Evolutionary conservation across 37 sponge, comb jelly and placozoan genomes (phyloP), one percentile per base, ranked within the genome.

Genomic region (Ianthella basta): DNA sequence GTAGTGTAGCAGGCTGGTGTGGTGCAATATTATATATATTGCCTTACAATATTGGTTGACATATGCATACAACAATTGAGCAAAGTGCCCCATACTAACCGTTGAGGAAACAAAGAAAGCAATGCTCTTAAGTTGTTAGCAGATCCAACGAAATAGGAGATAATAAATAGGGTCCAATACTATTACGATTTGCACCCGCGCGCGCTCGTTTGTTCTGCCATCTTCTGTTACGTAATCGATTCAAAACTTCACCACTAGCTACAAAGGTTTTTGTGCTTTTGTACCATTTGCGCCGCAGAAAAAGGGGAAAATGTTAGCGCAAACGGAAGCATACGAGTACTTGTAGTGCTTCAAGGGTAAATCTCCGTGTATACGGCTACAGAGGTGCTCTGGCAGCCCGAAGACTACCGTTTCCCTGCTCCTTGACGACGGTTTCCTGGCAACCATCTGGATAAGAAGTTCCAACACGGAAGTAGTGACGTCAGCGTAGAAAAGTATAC

Each of bases 401-500:
- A 75, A 75, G 53, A 75, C 15, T 41, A 41, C 78, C 2, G 23
- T 41, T 41, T 24, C 44, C 8, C 21, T 41, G 78, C 21, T 24
- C 54, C 78, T 53, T 75, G 15, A 75, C 78, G 15, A 75, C 78
- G 78, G 78, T 75, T 75, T 36, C 78, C 3, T 75, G 37, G 78
- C 78, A 44, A 75, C 78, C 72, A 30, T 75, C 54, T 21, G 35
- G 78, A 75, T n/a, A 13, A 41, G 53, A 36, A 75, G 78, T 23
- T 75, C 78, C 24, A 21, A 75, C 73, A 75, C 78, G 78, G 78
- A 75, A 75, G 54, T 75, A 41, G 13, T 75, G 78, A 75, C 54
- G 78, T 75, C 78, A 75, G 1, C 25, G 40, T 75, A 53, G 24
- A 39, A 36, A 13, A 75, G 15, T 39, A 75, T 41, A 75, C n/a